Evolutionary conservation across 35 echinoderm and acorn worm species (phyloP).

Genomic region (Stichopus chloronotus): DNA sequence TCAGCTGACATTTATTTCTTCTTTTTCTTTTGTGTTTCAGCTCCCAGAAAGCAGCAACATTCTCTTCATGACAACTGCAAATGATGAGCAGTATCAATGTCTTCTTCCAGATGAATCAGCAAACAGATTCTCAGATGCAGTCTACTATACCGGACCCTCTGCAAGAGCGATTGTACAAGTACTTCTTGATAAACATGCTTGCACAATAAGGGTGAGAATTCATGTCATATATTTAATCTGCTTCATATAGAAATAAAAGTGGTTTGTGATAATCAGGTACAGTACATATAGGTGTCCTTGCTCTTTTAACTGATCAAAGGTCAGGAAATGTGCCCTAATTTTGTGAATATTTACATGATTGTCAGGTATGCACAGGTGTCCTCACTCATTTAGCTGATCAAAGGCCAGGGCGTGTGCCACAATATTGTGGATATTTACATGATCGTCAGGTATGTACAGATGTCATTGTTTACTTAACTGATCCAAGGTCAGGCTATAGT

Average conservation of each 20-base stretch:
- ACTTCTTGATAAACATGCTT: slow-evolving; percentile 67
- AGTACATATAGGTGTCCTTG: no score
- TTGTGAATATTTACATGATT: no score
- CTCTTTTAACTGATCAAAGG: no score
- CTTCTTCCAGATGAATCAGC: slow-evolving; percentile 62
- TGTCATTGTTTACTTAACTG: no score
- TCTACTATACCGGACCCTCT: slow-evolving; percentile 75
- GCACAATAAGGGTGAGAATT: slow-evolving; percentile 70
- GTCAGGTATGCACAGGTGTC: no score
- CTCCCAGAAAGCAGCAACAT: slow-evolving; percentile 54
- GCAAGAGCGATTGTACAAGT: slow-evolving; percentile 66
- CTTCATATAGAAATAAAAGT: neutral
- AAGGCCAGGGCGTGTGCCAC: no score
- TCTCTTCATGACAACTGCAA: slow-evolving; percentile 80
- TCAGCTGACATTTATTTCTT: no score
- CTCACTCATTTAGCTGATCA: no score
- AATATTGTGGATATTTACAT: no score
- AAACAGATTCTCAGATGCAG: slow-evolving; percentile 23
- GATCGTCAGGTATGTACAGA: no score
- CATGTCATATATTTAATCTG: neutral
- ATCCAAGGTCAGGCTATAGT: no score
- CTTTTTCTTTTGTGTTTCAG: neutral
- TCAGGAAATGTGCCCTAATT: no score
- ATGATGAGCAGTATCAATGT: slow-evolving; percentile 91
- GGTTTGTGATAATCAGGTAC: neutral